Conservation (phyloP, 1,140 invertebrate species). For the Drosophila hydei region DNA sequence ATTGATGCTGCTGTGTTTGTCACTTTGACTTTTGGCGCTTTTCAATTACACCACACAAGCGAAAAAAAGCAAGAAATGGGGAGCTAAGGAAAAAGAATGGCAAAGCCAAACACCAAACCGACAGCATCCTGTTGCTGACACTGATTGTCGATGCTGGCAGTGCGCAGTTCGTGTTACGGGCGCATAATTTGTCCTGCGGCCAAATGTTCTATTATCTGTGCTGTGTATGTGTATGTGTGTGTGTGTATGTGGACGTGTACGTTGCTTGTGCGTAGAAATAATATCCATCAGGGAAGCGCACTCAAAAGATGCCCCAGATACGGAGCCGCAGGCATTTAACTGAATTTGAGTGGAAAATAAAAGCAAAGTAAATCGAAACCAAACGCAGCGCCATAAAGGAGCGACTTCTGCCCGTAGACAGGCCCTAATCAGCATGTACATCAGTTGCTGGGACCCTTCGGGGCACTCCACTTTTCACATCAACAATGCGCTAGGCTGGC, state of each 20-base stretch:
- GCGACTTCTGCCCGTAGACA: constrained; percentile 35
- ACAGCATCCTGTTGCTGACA: constrained; percentile 69
- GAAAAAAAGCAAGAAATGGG: background rate
- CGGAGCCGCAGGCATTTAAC: constrained; percentile 60
- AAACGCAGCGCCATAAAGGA: constrained; percentile 46
- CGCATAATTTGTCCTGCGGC: constrained; percentile 75
- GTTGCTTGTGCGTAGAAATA: constrained; percentile 44
- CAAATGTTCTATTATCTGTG: constrained; percentile 73
- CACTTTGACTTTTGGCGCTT: constrained; percentile 64
- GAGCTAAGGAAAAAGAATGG: constrained; percentile 20
- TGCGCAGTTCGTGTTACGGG: constrained; percentile 39
- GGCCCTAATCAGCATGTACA: constrained; percentile 43
- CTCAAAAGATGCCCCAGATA: constrained; percentile 61
- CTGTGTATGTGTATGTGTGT: constrained; percentile 6
- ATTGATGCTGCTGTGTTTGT: constrained; percentile 41
- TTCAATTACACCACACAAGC: constrained; percentile 59
- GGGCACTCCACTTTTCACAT: background rate
- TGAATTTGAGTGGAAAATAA: constrained; percentile 68
- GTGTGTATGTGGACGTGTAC: constrained; percentile 17
- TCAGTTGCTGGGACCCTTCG: constrained; percentile 6
- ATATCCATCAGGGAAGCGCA: constrained; percentile 51
- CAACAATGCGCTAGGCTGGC: constrained; percentile 10
- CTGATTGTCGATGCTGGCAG: constrained; percentile 63
- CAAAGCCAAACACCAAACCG: constrained; percentile 14
- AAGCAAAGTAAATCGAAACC: constrained; percentile 40